phyloP scores from a whole-genome alignment of 2,797 vertebrate genomes.

The Myotis myotis region DNA sequence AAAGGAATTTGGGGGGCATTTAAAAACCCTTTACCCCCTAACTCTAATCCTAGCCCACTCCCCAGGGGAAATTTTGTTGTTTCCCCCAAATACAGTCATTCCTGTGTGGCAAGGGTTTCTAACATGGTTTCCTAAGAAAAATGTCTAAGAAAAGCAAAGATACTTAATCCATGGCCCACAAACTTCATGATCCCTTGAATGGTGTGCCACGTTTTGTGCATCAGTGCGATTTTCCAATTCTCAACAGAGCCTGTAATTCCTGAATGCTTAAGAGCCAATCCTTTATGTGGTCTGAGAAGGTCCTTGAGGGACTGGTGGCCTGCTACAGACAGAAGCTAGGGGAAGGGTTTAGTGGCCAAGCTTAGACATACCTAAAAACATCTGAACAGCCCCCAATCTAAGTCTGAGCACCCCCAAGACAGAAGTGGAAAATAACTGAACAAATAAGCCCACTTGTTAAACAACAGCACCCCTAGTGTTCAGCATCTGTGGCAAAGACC shows the following conservation, averaged over 20 bases:
- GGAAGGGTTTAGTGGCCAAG: background rate
- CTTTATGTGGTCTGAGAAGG: background rate
- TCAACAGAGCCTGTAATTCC: background rate
- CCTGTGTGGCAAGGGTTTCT: background rate
- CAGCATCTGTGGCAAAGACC: background rate
- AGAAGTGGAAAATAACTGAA: constrained; percentile 49
- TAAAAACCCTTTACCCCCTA: background rate
- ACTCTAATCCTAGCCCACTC: background rate
- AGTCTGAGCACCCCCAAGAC: background rate
- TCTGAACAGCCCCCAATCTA: background rate
- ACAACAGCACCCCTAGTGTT: constrained; percentile 47
- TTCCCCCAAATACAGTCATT: background rate
- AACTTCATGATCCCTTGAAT: background rate
- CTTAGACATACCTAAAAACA: background rate
- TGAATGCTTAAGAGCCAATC: background rate
- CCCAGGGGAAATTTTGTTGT: background rate
- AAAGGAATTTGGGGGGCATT: background rate
- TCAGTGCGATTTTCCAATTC: background rate
- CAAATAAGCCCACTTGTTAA: background rate
- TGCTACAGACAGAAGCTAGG: background rate
- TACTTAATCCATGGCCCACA: background rate
- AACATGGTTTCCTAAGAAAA: background rate
- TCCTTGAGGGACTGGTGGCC: background rate
- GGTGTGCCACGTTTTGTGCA: background rate
- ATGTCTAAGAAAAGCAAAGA: background rate